These are phyloP conservation scores for Zaprionus lineosus DNA, from an alignment of 2,888 invertebrate species.

Conservation along the genomic window DNA sequence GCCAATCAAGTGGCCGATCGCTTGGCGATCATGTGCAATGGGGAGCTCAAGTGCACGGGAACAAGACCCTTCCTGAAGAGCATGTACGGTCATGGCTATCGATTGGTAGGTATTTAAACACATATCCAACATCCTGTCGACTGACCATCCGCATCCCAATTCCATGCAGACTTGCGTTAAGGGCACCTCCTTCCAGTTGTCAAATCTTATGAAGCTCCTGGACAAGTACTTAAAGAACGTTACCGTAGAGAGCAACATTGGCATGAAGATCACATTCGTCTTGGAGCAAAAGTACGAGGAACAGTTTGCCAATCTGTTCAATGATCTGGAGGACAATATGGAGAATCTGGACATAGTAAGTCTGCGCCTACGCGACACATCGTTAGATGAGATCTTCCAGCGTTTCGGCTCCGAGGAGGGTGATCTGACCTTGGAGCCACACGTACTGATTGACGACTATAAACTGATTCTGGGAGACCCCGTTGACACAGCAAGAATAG, in stretches of 20 bases:
- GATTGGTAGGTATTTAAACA: slow-evolving; percentile 83
- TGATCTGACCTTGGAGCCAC: slow-evolving; percentile 23
- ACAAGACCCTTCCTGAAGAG: slow-evolving; percentile 91
- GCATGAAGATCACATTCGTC: slow-evolving; percentile 90
- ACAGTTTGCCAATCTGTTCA: slow-evolving; percentile 87
- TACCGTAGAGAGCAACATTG: slow-evolving; percentile 89
- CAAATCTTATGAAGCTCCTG: slow-evolving; percentile 86
- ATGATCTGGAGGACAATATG: slow-evolving; percentile 86
- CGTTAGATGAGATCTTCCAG: slow-evolving; percentile 93
- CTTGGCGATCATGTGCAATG: slow-evolving; percentile 92
- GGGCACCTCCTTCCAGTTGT: slow-evolving; percentile 88
- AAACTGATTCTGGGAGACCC: slow-evolving; percentile 10
- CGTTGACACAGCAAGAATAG: not conserved
- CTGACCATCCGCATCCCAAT: too few relatives aligned
- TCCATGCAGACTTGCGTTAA: slow-evolving; percentile 87
- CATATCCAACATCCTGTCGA: not conserved
- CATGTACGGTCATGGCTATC: slow-evolving; percentile 92
- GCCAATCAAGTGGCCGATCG: slow-evolving; percentile 92
- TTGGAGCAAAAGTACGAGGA: slow-evolving; percentile 89
- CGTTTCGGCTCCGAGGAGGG: slow-evolving; percentile 79
- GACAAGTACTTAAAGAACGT: slow-evolving; percentile 87
- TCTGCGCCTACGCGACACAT: slow-evolving; percentile 91
- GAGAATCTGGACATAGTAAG: slow-evolving; percentile 86
- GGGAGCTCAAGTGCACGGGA: slow-evolving; percentile 90
- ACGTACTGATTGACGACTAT: slow-evolving; percentile 28